Evolutionary conservation across 1,140 invertebrate species (phyloP).

Genomic region (Bombus cullumanus): DNA sequence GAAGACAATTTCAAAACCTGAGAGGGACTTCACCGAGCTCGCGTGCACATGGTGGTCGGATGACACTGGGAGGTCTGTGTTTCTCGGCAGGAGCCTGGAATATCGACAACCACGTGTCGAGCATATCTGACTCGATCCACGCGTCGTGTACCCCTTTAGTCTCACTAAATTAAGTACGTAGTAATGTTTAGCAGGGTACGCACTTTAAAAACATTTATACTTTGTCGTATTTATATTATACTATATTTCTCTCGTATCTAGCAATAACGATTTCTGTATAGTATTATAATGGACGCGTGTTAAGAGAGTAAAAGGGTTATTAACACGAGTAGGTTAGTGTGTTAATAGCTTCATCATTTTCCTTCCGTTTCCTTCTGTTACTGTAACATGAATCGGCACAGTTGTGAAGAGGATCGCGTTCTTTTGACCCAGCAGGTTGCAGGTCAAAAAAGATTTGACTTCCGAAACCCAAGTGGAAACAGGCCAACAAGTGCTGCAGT

Average conservation of each 20-base stretch:
- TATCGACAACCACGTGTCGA: slow-evolving; percentile 56
- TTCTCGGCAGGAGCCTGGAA: slow-evolving; percentile 65
- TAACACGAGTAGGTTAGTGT: neutral
- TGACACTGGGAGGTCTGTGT: slow-evolving; percentile 60
- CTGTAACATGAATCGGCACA: neutral
- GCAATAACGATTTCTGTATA: neutral
- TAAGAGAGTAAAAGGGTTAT: neutral
- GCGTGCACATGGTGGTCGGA: slow-evolving; percentile 58
- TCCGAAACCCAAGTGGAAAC: slow-evolving; percentile 32
- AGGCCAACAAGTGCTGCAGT: slow-evolving; percentile 33
- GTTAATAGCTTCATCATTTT: neutral
- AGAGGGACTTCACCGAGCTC: slow-evolving; percentile 29
- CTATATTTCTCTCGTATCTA: neutral
- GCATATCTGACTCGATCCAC: slow-evolving; percentile 34
- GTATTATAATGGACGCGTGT: neutral
- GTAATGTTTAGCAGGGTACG: neutral
- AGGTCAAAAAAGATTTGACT: slow-evolving; percentile 35
- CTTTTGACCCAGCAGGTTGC: slow-evolving; percentile 35
- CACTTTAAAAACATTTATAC: neutral
- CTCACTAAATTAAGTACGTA: neutral
- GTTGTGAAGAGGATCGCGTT: neutral
- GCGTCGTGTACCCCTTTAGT: neutral
- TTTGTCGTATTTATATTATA: neutral
- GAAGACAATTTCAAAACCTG: slow-evolving; percentile 60
- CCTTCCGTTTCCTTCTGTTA: neutral